A percentile compares a stretch with the other conserved stretches of the same genome.
Evolutionary conservation across 2,797 vertebrate species (phyloP).

Genomic region (Hyperoplus lanceolatus): DNA sequence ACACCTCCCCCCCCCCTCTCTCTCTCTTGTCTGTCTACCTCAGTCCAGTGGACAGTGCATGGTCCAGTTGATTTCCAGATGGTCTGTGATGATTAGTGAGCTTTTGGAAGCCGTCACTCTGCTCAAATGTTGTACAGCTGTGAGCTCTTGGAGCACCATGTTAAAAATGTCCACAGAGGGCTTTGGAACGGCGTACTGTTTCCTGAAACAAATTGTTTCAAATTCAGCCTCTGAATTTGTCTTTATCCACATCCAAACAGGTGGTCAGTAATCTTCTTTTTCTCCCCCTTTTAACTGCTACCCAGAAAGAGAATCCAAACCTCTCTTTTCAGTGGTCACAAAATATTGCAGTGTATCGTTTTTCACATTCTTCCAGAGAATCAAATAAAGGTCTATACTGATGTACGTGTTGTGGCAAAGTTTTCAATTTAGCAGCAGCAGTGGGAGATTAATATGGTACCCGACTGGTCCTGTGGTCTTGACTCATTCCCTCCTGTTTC

Average conservation of each 20-base stretch:
- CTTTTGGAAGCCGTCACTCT: slow-evolving; percentile 76
- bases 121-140: slow-evolving; percentile 75
- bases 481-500: slow-evolving; percentile 30
- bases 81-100: slow-evolving; percentile 73
- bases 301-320: slow-evolving; percentile 21
- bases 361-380: slow-evolving; percentile 35
- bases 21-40: slow-evolving; percentile 50
- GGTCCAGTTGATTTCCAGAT: slow-evolving; percentile 79
- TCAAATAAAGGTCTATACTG: slow-evolving; percentile 39
- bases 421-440: slow-evolving; percentile 68
- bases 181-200: slow-evolving; percentile 43
- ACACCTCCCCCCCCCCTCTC: slow-evolving; percentile 26
- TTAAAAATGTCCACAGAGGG: slow-evolving; percentile 66
- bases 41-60: slow-evolving; percentile 59
- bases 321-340: slow-evolving; percentile 41
- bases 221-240: slow-evolving; percentile 56
- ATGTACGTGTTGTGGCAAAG: slow-evolving; percentile 46
- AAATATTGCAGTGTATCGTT: slow-evolving; percentile 29
- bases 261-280: not conserved
- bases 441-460: slow-evolving; percentile 57
- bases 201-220: slow-evolving; percentile 71
- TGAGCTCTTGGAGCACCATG: slow-evolving; percentile 65
- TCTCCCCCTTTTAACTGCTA: not conserved
- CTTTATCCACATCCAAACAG: slow-evolving; percentile 58
- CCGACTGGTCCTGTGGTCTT: slow-evolving; percentile 49